Conservation (phyloP, 2,888 invertebrate genomes). For the Drosophila hamatofila region DNA sequence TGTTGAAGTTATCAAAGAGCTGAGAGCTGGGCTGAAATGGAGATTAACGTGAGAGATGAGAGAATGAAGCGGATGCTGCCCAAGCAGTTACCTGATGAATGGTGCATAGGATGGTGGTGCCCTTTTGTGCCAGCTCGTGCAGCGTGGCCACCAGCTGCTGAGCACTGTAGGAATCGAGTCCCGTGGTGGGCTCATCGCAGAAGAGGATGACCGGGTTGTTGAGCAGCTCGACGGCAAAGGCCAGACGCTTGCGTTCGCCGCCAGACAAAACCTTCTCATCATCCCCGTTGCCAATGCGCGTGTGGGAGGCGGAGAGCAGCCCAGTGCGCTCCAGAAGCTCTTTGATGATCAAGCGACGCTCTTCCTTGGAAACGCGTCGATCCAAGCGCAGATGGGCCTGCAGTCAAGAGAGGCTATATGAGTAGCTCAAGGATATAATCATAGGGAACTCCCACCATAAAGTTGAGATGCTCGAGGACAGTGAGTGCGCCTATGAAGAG, state of each 20-base stretch:
- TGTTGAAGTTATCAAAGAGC: conserved; percentile 93
- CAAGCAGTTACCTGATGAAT: conserved; percentile 88
- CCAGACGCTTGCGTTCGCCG: conserved; percentile 96
- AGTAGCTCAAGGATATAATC: not conserved
- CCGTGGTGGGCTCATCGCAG: conserved; percentile 98
- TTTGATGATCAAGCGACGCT: conserved; percentile 89
- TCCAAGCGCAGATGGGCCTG: conserved; percentile 94
- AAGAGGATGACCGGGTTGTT: conserved; percentile 96
- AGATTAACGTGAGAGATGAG: not conserved
- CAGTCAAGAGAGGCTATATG: not conserved
- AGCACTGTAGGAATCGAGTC: conserved; percentile 96
- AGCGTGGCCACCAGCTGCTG: conserved; percentile 92
- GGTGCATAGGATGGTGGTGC: conserved; percentile 95
- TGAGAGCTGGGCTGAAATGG: conserved; percentile 91
- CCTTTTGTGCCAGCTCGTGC: conserved; percentile 89
- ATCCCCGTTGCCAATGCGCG: conserved; percentile 91
- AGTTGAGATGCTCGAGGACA: conserved; percentile 93
- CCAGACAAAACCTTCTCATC: conserved; percentile 94
- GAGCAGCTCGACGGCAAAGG: conserved; percentile 95
- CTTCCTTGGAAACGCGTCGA: conserved; percentile 87
- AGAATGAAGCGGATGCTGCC: too few species aligned
- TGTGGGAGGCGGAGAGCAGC: conserved; percentile 89
- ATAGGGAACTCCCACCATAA: conserved; percentile 88
- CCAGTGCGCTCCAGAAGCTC: conserved; percentile 90
- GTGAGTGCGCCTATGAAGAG: conserved; percentile 94